phyloP scores from a whole-genome alignment of 2,797 vertebrate species.

The Trichosurus vulpecula region DNA sequence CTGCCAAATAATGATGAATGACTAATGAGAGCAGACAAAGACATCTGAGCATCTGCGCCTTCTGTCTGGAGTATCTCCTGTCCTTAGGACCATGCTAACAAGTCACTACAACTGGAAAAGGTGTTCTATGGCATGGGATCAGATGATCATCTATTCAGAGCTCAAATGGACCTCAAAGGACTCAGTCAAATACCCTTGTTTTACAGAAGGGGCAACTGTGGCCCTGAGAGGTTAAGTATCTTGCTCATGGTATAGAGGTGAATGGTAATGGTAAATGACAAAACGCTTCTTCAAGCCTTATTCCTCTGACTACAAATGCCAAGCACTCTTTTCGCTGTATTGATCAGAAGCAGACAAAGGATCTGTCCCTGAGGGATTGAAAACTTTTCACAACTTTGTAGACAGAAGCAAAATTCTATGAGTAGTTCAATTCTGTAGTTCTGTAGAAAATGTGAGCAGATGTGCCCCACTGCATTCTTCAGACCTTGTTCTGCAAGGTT shows the following conservation, averaged over 20 bases:
- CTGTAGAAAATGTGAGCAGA: background rate
- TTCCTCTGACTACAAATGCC: background rate
- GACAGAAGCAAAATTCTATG: constrained; percentile 35
- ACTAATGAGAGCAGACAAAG: constrained; percentile 5
- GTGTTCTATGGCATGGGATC: background rate
- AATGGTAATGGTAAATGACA: background rate
- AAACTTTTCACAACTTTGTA: constrained; percentile 8
- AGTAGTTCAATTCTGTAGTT: constrained; percentile 1
- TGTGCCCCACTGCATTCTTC: background rate
- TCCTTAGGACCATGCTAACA: background rate
- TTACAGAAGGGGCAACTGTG: background rate
- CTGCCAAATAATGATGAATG: background rate
- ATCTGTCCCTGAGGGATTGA: background rate
- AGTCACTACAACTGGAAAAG: constrained; percentile 7
- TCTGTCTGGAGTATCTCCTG: background rate
- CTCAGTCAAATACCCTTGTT: background rate
- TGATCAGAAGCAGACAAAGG: background rate
- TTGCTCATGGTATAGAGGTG: background rate
- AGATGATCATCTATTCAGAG: background rate
- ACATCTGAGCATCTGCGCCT: constrained; percentile 8
- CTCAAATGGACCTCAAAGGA: background rate
- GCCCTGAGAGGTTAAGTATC: background rate
- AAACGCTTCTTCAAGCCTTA: background rate
- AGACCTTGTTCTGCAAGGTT: constrained; percentile 2
- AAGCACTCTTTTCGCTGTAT: background rate